phyloP scores from a whole-genome alignment of 2,888 invertebrate genomes.

The Pseudococcus longispinus region DNA sequence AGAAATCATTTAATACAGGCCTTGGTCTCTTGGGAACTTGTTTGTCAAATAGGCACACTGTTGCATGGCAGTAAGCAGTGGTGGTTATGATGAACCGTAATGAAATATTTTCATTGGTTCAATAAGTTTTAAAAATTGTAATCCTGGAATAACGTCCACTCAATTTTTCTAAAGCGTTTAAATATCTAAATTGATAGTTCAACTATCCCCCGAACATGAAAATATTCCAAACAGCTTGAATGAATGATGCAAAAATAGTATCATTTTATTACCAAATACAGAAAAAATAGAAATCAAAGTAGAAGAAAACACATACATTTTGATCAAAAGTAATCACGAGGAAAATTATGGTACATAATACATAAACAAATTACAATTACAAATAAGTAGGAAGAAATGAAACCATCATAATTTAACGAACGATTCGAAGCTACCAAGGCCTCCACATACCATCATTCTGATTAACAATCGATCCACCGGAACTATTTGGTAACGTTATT shows the following conservation, averaged over 20 bases:
- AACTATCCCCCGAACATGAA: not conserved
- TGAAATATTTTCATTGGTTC: too few relatives aligned
- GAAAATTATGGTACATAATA: not conserved
- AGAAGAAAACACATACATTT: constrained; percentile 2
- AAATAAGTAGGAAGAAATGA: not conserved
- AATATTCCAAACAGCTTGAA: not conserved
- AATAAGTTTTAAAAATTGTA: too few relatives aligned
- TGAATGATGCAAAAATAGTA: not conserved
- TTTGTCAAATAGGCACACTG: too few relatives aligned
- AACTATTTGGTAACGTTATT: not conserved
- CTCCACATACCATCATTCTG: constrained; percentile 67
- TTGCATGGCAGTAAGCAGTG: too few relatives aligned
- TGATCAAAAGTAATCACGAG: not conserved
- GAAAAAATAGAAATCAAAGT: not conserved
- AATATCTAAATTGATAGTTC: too few relatives aligned
- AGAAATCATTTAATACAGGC: too few relatives aligned
- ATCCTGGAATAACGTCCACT: too few relatives aligned
- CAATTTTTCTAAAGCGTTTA: too few relatives aligned
- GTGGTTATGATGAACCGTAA: too few relatives aligned
- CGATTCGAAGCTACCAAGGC: constrained; percentile 65
- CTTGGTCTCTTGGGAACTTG: too few relatives aligned
- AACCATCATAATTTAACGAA: not conserved
- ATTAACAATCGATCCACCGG: not conserved
- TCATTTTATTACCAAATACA: not conserved
- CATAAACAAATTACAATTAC: not conserved